Percentiles rank a stretch among this genome's conserved stretches.
Conservation (phyloP, 1,140 invertebrate species). For the Fopius arisanus region DNA sequence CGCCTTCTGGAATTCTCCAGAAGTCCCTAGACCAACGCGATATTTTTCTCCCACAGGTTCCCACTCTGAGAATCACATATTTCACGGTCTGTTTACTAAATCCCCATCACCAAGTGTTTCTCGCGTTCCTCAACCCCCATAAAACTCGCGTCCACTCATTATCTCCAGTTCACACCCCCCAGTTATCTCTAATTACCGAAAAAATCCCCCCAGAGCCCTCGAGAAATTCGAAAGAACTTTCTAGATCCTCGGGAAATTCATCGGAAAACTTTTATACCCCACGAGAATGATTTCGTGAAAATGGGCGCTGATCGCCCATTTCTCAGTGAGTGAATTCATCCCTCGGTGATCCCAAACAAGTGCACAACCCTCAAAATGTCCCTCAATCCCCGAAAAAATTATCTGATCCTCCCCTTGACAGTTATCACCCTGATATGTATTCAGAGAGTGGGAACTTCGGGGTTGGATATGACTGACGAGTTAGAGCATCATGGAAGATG, state of each 20-base stretch:
- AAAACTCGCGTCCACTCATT: background rate
- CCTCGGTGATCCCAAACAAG: background rate
- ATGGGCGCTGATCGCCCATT: background rate
- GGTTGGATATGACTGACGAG: constrained; percentile 29
- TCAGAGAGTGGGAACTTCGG: constrained; percentile 11
- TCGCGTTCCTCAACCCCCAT: background rate
- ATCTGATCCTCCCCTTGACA: background rate
- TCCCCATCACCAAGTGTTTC: background rate
- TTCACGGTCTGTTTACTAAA: background rate
- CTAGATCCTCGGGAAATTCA: background rate
- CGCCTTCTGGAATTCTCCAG: too few relatives aligned
- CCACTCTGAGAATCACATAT: background rate
- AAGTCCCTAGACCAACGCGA: too few relatives aligned
- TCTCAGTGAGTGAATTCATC: background rate
- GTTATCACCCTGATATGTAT: background rate
- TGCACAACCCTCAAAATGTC: background rate
- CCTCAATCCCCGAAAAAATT: too few relatives aligned
- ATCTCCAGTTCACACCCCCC: background rate
- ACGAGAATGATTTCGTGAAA: background rate
- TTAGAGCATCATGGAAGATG: constrained; percentile 83
- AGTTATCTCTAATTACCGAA: background rate
- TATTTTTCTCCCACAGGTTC: background rate
- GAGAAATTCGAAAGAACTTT: background rate
- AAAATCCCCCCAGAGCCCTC: background rate
- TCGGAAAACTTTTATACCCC: background rate